Conservation (phyloP, 2,888 invertebrate species). For the Drosophila lutescens region DNA sequence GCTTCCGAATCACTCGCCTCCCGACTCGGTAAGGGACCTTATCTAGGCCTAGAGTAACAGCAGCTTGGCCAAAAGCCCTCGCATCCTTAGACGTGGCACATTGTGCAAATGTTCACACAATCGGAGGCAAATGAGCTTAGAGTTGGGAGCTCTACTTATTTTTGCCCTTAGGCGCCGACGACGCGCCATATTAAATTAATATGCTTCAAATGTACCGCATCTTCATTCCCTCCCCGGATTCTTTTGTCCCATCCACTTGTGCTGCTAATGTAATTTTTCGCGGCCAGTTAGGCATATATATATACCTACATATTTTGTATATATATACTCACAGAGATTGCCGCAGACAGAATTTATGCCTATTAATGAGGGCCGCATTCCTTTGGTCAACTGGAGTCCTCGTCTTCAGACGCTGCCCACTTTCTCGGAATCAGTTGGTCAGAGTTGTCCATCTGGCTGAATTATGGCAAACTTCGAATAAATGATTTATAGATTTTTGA, state of each 20-base stretch:
- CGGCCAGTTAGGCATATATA: slow-evolving; percentile 38
- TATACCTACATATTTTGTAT: not conserved
- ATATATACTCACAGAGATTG: slow-evolving; percentile 21
- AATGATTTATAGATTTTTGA: no score
- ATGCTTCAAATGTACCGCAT: slow-evolving; percentile 47
- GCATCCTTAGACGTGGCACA: slow-evolving; percentile 27
- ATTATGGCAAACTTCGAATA: slow-evolving; percentile 18
- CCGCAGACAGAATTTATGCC: slow-evolving; percentile 66
- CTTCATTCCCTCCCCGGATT: slow-evolving; percentile 6
- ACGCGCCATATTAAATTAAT: slow-evolving; percentile 55
- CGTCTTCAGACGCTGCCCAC: slow-evolving; percentile 15
- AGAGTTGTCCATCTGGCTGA: slow-evolving; percentile 1
- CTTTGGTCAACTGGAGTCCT: slow-evolving; percentile 25
- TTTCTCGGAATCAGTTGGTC: not conserved
- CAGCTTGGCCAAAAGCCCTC: not conserved
- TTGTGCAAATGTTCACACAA: slow-evolving; percentile 61
- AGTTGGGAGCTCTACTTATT: slow-evolving; percentile 19
- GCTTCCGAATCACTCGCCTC: slow-evolving; percentile 12
- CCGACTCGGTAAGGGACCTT: slow-evolving; percentile 32
- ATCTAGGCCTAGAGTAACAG: slow-evolving; percentile 34
- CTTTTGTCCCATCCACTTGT: slow-evolving; percentile 11
- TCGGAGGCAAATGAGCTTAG: slow-evolving; percentile 67
- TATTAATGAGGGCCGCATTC: slow-evolving; percentile 68
- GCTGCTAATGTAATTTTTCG: slow-evolving; percentile 55
- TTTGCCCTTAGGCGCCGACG: slow-evolving; percentile 25